Evolutionary conservation across 2,797 vertebrate genomes (phyloP), one percentile per base, ranked within the genome.

Genomic region (Cetoscarus ocellatus): DNA sequence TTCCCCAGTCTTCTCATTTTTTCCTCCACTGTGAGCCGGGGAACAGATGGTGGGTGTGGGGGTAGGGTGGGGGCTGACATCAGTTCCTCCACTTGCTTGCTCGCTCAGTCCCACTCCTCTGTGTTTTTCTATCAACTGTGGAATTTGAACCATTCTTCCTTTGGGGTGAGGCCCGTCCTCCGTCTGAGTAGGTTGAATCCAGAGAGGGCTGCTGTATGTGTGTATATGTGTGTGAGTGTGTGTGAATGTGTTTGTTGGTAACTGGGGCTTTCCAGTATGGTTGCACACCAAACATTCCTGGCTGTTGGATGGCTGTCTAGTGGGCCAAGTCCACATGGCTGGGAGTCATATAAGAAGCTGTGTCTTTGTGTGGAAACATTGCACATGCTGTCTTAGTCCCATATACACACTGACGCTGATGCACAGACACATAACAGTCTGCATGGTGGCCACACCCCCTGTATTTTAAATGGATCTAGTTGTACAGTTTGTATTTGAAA

Each of bases 211-310:
- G 61, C 18, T 53, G 52, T 65, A 47, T 47, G 48, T 70, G 61
- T 34, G 27, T 15, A 34, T 59, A 39, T 57, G 52, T 67, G 50
- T 50, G 49, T 76, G 79, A 81, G 48, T 86, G 79, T 61, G 71
- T 60, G 51, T 12, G 48, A 61, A 77, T 83, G 83, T 82, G 48
- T 60, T 65, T 84, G 65, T 85, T 81, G 73, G 85, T 84, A 82
- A 88, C 82, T 75, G 89, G 90, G 91, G 89, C 86, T 92, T 94
- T 94, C 89, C 91, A 91, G 85, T 80, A 73, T 50, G 65, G 81
- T 83, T 87, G 80, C 80, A 87, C 92, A 93, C 87, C 78, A 90
- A 88, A 93, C 92, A 95, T 94, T 94, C 93, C 91, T 91, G 87
- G 74, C 91, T 88, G 90, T 81, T 88, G 58, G 65, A 90, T 80